Conservation (phyloP, 2,888 invertebrate genomes). For the Patella caerulea region DNA sequence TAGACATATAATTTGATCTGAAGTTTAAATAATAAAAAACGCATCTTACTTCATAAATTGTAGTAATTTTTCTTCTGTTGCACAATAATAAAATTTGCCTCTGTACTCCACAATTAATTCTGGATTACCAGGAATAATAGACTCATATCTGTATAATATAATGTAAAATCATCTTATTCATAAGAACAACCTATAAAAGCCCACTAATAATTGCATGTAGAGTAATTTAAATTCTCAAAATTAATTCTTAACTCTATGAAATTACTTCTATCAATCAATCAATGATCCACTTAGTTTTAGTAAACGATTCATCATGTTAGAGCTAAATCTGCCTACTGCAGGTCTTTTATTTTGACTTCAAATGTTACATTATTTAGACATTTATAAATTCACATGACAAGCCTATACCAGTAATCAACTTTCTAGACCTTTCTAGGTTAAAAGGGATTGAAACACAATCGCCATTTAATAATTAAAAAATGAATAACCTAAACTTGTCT, state of each 20-base stretch:
- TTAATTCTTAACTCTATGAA: background rate
- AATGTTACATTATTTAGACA: too few species aligned
- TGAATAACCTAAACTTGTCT: too few species aligned
- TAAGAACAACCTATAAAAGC: background rate
- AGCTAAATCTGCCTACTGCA: too few species aligned
- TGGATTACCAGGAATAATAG: constrained; percentile 66
- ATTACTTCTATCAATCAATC: background rate
- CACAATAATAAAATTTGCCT: constrained; percentile 65
- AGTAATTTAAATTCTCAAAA: background rate
- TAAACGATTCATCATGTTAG: too few species aligned
- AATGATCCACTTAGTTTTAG: background rate
- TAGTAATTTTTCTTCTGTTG: constrained; percentile 65
- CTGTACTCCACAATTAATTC: constrained; percentile 68
- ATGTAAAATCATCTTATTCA: constrained; percentile 10
- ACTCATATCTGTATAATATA: constrained; percentile 64
- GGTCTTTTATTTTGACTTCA: too few species aligned
- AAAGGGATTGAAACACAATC: too few species aligned
- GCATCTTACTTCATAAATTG: constrained; percentile 69
- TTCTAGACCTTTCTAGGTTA: too few species aligned
- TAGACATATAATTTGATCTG: too few species aligned
- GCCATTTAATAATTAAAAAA: too few species aligned
- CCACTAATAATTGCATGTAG: background rate
- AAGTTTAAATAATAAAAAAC: too few species aligned
- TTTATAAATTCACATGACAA: too few species aligned
- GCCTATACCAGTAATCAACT: too few species aligned